phyloP scores from a whole-genome alignment of 2,888 invertebrate species.

The Mongoloraphidia duomilia region DNA sequence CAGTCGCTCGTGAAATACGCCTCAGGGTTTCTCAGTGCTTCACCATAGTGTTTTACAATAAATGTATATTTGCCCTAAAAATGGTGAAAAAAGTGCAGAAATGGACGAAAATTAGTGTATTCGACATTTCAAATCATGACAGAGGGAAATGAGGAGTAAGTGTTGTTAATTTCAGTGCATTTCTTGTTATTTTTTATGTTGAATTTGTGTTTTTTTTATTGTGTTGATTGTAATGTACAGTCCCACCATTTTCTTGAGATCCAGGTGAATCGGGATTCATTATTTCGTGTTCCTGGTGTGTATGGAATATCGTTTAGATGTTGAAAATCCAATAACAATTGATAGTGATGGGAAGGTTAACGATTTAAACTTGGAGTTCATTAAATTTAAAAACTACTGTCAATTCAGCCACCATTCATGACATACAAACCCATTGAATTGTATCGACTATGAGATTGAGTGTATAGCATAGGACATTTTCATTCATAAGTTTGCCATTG shows the following conservation, averaged over 20 bases:
- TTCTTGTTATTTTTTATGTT: background rate
- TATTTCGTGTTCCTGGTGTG: background rate
- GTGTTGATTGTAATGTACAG: background rate
- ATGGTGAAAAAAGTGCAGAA: slow-evolving; percentile 70
- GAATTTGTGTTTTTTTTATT: background rate
- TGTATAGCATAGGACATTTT: background rate
- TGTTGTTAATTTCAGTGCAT: slow-evolving; percentile 25
- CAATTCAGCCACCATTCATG: slow-evolving; percentile 1
- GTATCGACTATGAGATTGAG: slow-evolving; percentile 1
- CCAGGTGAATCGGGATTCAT: background rate
- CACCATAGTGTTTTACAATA: slow-evolving; percentile 5
- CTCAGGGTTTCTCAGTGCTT: slow-evolving; percentile 4
- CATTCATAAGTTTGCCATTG: slow-evolving; percentile 6
- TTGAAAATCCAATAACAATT: background rate
- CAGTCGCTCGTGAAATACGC: no score
- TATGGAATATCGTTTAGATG: background rate
- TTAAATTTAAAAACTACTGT: background rate
- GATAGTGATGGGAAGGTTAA: slow-evolving; percentile 1
- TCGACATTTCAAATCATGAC: slow-evolving; percentile 77
- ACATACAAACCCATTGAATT: slow-evolving; percentile 3
- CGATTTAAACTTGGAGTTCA: slow-evolving; percentile 1
- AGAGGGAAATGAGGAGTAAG: slow-evolving; percentile 85
- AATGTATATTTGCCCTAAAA: slow-evolving; percentile 67
- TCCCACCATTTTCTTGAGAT: slow-evolving; percentile 5
- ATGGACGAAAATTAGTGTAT: slow-evolving; percentile 72